Conservation (phyloP, 1,140 invertebrate genomes). For the Neodiprion fabricii region DNA sequence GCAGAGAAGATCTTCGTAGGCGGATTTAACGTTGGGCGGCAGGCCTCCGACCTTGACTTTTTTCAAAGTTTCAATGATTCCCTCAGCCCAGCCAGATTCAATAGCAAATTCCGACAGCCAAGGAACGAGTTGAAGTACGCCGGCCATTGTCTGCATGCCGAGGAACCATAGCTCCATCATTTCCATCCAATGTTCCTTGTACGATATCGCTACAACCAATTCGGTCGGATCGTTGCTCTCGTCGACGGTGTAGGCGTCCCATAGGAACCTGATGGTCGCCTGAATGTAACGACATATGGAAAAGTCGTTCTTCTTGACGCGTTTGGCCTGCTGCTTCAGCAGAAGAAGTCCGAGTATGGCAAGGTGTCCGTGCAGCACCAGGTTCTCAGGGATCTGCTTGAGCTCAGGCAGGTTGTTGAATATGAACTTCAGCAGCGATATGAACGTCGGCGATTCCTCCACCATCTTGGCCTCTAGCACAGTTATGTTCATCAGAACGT, state of each 20-base stretch:
- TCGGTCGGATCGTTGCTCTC: conserved; percentile 82
- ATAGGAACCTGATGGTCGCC: conserved; percentile 86
- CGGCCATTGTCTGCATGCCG: conserved; percentile 90
- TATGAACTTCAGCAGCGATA: conserved; percentile 83
- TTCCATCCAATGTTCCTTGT: conserved; percentile 88
- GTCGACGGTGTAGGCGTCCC: conserved; percentile 90
- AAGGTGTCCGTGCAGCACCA: conserved; percentile 85
- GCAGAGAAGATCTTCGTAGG: conserved; percentile 88
- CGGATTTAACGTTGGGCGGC: conserved; percentile 83
- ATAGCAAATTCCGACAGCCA: conserved; percentile 91
- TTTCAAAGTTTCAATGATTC: conserved; percentile 79
- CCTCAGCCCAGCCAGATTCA: conserved; percentile 91
- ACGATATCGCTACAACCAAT: conserved; percentile 82
- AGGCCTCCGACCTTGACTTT: conserved; percentile 83
- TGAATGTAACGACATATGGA: conserved; percentile 88
- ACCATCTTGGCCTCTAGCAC: conserved; percentile 85
- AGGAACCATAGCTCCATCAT: conserved; percentile 92
- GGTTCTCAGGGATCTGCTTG: conserved; percentile 81
- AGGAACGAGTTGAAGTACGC: conserved; percentile 78
- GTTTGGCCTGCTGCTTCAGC: conserved; percentile 81
- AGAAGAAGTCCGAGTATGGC: conserved; percentile 83
- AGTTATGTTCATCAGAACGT: conserved; percentile 91
- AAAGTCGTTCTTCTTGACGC: conserved; percentile 85
- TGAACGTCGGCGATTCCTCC: conserved; percentile 77
- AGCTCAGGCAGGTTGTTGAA: conserved; percentile 86